Evolutionary conservation across 2,113 vertebrate genomes (phyloP), one percentile per base, ranked within the genome.

Genomic region (Cyprinus carpio): DNA sequence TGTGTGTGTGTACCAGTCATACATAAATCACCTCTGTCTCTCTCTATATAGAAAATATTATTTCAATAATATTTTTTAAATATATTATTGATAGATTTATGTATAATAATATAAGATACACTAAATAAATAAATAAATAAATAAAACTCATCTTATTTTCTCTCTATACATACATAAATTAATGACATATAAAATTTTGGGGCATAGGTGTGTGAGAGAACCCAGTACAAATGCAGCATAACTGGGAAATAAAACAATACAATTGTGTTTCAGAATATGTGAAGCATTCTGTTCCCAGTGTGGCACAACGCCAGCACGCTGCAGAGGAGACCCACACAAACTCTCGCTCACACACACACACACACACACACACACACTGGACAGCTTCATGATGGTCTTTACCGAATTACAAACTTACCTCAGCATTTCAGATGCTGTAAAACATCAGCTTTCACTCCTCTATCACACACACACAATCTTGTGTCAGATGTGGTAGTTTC

Each of bases 271-370:
- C 40, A 64, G 79, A 78, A 84, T 43, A 54, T 67, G 88, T 79
- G 83, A 85, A 78, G 81, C 71, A 84, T 76, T 86, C 81, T 85
- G 84, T 62, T 80, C 69, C 75, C 56, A 81, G 62, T 15, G 37
- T 89, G 88, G 88, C 88, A 62, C 64, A 60, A 74, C 76, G 88
- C 88, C 88, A 89, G 88, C 86, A 27, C 74, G 79, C 86, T 89
- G 88, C 88, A 83, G 88, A 87, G 84, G 80, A 87, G 15, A 65
- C 56, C 9, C 31, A 84, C 65, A 85, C 27, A 72, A 20, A 23
- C 69, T 74, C 75, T 40, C 71, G 62, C 65, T 67, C 29, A 12
- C 10, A 3, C 10, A 46, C 77, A 46, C 82, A 25, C 46, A 40
- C 64, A 34, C 71, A 69, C 58, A 76, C 86, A 74, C 67, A 16